phyloP scores from a whole-genome alignment of 1,140 invertebrate genomes.

The Lithobius niger region DNA sequence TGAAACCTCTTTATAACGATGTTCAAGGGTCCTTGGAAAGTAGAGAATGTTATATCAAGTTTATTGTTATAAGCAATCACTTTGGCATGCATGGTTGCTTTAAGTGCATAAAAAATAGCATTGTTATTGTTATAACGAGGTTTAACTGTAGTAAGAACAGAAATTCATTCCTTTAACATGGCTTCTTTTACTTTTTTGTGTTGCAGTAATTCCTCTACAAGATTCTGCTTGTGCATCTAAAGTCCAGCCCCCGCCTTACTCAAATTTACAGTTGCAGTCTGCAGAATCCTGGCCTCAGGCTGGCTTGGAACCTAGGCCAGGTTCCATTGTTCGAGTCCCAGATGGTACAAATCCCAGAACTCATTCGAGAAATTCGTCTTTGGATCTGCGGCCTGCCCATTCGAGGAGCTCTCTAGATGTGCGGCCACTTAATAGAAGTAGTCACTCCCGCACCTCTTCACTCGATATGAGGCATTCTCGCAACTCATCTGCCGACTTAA shows the following conservation, averaged over 20 bases:
- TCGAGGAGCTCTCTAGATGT: slow-evolving; percentile 20
- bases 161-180: too few relatives aligned
- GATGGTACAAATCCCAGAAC: slow-evolving; percentile 15
- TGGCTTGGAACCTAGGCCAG: slow-evolving; percentile 24
- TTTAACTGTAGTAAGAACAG: too few relatives aligned
- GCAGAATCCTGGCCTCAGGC: slow-evolving; percentile 11
- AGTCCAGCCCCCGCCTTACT: not conserved
- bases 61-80: too few relatives aligned
- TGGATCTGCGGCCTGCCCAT: slow-evolving; percentile 46
- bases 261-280: too few relatives aligned
- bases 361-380: slow-evolving; percentile 62
- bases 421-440: slow-evolving; percentile 26
- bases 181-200: too few relatives aligned
- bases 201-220: slow-evolving; percentile 29
- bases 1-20: too few relatives aligned
- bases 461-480: slow-evolving; percentile 51
- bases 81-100: too few relatives aligned
- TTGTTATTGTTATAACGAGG: too few relatives aligned
- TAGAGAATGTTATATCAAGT: too few relatives aligned
- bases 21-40: too few relatives aligned
- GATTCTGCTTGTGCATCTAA: slow-evolving; percentile 15
- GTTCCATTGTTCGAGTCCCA: slow-evolving; percentile 39
- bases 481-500: slow-evolving; percentile 61
- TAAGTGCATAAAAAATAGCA: too few relatives aligned
- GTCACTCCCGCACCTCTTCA: slow-evolving; percentile 69